A percentile compares a stretch with the other conserved stretches of the same genome.
phyloP scores from a whole-genome alignment of 2,888 invertebrate genomes.

The Oscheius sp. region DNA sequence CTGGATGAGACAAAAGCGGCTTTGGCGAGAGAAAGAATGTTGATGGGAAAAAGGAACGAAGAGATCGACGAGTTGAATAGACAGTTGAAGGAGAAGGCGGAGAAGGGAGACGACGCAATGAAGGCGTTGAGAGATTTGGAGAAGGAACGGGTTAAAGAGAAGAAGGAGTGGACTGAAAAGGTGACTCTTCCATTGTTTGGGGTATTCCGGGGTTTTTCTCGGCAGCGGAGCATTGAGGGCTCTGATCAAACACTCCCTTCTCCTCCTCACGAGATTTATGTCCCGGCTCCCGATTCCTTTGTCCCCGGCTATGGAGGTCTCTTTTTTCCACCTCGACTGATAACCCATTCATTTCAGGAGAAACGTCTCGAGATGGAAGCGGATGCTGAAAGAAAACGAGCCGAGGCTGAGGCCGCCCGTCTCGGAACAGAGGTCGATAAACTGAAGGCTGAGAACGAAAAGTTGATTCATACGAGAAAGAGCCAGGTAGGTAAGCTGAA shows the following conservation, averaged over 20 bases:
- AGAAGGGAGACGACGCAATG: slow-evolving; percentile 49
- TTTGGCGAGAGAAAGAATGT: slow-evolving; percentile 53
- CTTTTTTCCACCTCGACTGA: neutral
- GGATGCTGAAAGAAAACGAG: slow-evolving; percentile 40
- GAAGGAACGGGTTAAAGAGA: slow-evolving; percentile 45
- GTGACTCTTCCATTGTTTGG: slow-evolving; percentile 25
- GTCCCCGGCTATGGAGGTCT: slow-evolving; percentile 23
- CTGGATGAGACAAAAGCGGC: slow-evolving; percentile 55
- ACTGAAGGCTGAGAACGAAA: slow-evolving; percentile 44
- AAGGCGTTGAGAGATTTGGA: slow-evolving; percentile 48
- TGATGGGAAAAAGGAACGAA: slow-evolving; percentile 54
- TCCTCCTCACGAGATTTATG: slow-evolving; percentile 4
- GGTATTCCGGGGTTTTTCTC: slow-evolving; percentile 10
- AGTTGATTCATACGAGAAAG: slow-evolving; percentile 44
- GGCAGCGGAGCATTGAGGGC: slow-evolving; percentile 5
- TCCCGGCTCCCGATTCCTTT: neutral
- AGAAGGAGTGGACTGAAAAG: slow-evolving; percentile 53
- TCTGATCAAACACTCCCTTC: slow-evolving; percentile 22
- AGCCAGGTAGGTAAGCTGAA: slow-evolving; percentile 31
- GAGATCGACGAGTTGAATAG: slow-evolving; percentile 60
- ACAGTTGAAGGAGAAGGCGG: slow-evolving; percentile 45
- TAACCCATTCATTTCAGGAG: slow-evolving; percentile 30
- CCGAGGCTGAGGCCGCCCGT: slow-evolving; percentile 44
- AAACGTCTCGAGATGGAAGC: slow-evolving; percentile 49
- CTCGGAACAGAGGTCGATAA: slow-evolving; percentile 40